phyloP scores from a whole-genome alignment of 2,113 vertebrate species.

The Phrynocephalus versicolor region DNA sequence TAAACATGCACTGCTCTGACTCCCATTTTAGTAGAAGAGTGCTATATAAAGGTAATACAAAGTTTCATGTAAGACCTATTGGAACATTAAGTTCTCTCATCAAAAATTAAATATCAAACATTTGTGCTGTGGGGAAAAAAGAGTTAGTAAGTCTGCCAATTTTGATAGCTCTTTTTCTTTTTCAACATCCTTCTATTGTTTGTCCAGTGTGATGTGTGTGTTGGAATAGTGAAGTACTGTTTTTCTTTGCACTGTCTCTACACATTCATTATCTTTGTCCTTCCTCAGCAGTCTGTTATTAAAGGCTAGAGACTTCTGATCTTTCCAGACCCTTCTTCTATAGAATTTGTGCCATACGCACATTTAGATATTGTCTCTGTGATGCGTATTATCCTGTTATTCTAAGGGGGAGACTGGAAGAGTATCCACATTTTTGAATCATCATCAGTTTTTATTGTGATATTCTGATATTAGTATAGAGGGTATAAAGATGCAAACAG shows the following conservation, averaged over 20 bases:
- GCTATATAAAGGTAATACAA: not conserved
- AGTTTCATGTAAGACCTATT: not conserved
- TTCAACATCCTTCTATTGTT: not conserved
- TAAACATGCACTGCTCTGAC: not conserved
- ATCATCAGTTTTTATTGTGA: not conserved
- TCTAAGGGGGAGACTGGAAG: not conserved
- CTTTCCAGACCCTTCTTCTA: not conserved
- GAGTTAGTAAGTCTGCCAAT: not conserved
- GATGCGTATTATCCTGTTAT: constrained; percentile 1
- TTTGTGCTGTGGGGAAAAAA: not conserved
- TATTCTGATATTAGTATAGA: constrained; percentile 1
- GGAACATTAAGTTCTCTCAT: not conserved
- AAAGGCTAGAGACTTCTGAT: not conserved
- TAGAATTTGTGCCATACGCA: not conserved
- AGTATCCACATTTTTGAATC: not conserved
- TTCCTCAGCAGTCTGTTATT: not conserved
- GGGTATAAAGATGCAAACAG: not conserved
- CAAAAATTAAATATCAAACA: not conserved
- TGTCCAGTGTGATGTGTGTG: not conserved
- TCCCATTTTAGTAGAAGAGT: not conserved
- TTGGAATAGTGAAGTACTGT: not conserved
- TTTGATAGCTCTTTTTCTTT: constrained; percentile 11
- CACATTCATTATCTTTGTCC: not conserved
- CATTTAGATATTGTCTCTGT: not conserved
- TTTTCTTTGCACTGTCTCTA: not conserved